These are phyloP conservation scores for Drosophila cardini DNA, from an alignment of 1,140 invertebrate species.

Conservation along the genomic window DNA sequence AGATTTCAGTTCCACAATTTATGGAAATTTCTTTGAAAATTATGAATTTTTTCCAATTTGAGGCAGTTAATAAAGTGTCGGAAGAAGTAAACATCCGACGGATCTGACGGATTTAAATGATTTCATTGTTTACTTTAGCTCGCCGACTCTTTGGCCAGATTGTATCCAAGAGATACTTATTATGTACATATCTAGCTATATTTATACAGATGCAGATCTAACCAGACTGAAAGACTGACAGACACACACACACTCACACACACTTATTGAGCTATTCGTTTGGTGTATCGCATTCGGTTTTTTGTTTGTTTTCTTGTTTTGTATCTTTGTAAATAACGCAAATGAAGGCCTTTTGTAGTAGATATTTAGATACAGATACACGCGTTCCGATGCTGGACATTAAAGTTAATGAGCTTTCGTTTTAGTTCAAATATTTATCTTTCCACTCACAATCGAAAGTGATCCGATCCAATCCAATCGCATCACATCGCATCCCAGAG, in stretches of 20 bases:
- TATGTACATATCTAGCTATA: constrained; percentile 34
- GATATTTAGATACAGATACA: constrained; percentile 22
- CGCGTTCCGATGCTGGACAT: constrained; percentile 63
- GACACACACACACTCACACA: background rate
- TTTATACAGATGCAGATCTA: constrained; percentile 36
- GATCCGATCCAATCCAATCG: constrained; percentile 41
- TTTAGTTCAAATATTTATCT: constrained; percentile 59
- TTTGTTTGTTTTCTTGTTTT: constrained; percentile 48
- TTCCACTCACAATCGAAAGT: constrained; percentile 47
- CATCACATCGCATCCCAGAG: background rate
- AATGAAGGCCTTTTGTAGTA: constrained; percentile 59
- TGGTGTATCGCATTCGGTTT: constrained; percentile 10
- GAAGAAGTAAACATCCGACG: constrained; percentile 66
- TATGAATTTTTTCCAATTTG: background rate
- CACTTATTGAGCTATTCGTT: constrained; percentile 27
- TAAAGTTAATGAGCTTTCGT: constrained; percentile 72
- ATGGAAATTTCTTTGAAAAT: constrained; percentile 35
- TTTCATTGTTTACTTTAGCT: constrained; percentile 68
- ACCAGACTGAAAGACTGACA: background rate
- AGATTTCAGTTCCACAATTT: constrained; percentile 2
- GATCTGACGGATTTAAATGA: constrained; percentile 57
- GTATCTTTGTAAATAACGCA: constrained; percentile 66
- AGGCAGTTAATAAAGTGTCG: constrained; percentile 7
- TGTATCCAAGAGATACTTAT: constrained; percentile 36
- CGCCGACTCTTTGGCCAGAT: constrained; percentile 21